These are phyloP conservation scores for Volucella bombylans DNA, from an alignment of 2,888 invertebrate species.

Conservation along the genomic window DNA sequence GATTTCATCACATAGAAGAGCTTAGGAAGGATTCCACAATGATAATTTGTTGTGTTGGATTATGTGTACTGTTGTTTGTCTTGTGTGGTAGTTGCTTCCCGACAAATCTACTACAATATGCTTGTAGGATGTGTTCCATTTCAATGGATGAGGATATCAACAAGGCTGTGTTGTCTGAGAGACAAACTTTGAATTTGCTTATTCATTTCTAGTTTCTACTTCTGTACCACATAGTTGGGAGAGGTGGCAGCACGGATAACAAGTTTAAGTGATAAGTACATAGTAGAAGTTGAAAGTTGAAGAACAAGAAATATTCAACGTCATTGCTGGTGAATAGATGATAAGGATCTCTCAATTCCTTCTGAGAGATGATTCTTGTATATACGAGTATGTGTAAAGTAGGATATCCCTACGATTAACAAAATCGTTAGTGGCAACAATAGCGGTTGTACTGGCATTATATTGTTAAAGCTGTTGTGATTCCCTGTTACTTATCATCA, in stretches of 20 bases:
- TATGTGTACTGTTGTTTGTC: conserved; percentile 30
- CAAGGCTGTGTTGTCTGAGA: conserved; percentile 30
- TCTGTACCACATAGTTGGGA: background rate
- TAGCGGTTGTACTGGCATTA: conserved; percentile 24
- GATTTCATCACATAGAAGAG: conserved; percentile 71
- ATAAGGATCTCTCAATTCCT: conserved; percentile 49
- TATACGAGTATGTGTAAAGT: background rate
- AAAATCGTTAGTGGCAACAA: conserved; percentile 50
- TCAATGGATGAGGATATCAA: conserved; percentile 15
- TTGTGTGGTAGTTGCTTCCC: conserved; percentile 56
- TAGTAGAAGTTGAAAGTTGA: background rate
- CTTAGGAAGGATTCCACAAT: conserved; percentile 64
- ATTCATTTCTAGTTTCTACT: background rate
- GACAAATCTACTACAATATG: conserved; percentile 47
- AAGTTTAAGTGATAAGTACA: background rate
- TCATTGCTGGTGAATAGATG: conserved; percentile 29
- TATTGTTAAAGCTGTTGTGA: conserved; percentile 44
- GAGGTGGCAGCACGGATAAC: conserved; percentile 16
- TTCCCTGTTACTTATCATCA: conserved; percentile 53
- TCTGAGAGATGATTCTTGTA: conserved; percentile 23
- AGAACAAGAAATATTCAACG: conserved; percentile 5
- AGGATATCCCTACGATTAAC: conserved; percentile 40
- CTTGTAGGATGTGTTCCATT: conserved; percentile 8
- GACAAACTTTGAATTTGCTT: conserved; percentile 46
- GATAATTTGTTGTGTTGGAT: conserved; percentile 50